phyloP scores from a whole-genome alignment of 2,797 vertebrate species.

The Peromyscus nudipes region DNA sequence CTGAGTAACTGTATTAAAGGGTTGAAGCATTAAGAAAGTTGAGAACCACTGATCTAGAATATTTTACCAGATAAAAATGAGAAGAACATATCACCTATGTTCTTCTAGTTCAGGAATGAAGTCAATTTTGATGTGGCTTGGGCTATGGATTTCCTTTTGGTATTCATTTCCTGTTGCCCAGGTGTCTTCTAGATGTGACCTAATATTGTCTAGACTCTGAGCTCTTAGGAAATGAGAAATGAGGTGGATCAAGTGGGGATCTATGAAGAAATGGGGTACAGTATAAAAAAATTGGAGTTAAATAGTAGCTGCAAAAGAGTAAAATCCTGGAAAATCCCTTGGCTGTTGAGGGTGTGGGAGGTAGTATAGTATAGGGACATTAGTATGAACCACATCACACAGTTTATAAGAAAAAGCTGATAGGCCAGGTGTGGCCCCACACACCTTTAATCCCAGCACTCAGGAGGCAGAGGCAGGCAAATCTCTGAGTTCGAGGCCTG shows the following conservation, averaged over 20 bases:
- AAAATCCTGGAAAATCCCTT: not conserved
- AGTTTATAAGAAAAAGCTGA: slow-evolving; percentile 18
- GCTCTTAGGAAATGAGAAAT: not conserved
- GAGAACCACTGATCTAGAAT: not conserved
- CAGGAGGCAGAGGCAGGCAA: not conserved
- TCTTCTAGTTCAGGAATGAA: not conserved
- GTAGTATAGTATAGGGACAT: not conserved
- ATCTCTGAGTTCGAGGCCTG: not conserved
- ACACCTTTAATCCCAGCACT: not conserved
- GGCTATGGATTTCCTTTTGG: not conserved
- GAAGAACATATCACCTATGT: not conserved
- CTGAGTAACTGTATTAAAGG: not conserved
- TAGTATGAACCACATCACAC: not conserved
- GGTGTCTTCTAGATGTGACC: slow-evolving; percentile 7
- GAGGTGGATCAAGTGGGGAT: not conserved
- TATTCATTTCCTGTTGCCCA: not conserved
- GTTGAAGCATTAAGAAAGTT: not conserved
- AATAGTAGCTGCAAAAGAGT: not conserved
- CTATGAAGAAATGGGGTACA: not conserved
- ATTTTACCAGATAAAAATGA: not conserved
- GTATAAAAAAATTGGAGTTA: not conserved
- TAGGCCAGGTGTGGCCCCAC: not conserved
- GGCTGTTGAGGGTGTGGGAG: not conserved
- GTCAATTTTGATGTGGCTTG: not conserved
- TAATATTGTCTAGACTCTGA: not conserved